Evolutionary conservation across 2,888 invertebrate genomes (phyloP).

Genomic region (Chydorus sphaericus): DNA sequence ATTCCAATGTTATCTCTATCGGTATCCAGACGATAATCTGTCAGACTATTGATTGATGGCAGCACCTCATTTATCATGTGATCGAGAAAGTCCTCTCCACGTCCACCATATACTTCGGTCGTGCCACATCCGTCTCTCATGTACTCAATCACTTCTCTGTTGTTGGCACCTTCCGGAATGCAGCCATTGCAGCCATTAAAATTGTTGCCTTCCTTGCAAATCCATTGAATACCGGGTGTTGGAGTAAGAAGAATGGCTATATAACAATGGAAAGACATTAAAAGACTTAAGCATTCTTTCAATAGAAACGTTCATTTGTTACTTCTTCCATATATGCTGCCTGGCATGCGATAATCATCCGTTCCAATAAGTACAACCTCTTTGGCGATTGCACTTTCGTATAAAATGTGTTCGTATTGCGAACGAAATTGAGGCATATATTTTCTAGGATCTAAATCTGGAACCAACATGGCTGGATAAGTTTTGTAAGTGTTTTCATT

Average conservation of each 20-base stretch:
- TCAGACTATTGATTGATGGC: background rate
- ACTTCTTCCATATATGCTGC: background rate
- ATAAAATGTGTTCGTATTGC: background rate
- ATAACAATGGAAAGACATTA: too few species aligned
- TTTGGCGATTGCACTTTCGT: background rate
- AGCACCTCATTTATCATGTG: slow-evolving; percentile 2
- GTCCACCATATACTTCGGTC: background rate
- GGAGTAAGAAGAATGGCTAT: background rate
- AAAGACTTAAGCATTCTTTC: too few species aligned
- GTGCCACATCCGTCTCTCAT: background rate
- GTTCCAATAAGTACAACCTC: background rate
- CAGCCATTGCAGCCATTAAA: background rate
- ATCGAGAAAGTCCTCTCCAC: background rate
- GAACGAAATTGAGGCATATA: background rate
- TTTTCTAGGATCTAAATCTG: background rate
- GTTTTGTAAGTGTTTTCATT: slow-evolving; percentile 4
- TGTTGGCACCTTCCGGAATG: background rate
- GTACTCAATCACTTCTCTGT: background rate
- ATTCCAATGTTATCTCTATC: background rate
- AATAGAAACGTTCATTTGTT: background rate
- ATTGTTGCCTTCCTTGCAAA: background rate
- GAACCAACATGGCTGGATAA: background rate
- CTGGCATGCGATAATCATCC: background rate
- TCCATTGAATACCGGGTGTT: background rate
- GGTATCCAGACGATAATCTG: background rate